phyloP scores from a whole-genome alignment of 2,888 invertebrate genomes.

The Himalopsyche japonica region DNA sequence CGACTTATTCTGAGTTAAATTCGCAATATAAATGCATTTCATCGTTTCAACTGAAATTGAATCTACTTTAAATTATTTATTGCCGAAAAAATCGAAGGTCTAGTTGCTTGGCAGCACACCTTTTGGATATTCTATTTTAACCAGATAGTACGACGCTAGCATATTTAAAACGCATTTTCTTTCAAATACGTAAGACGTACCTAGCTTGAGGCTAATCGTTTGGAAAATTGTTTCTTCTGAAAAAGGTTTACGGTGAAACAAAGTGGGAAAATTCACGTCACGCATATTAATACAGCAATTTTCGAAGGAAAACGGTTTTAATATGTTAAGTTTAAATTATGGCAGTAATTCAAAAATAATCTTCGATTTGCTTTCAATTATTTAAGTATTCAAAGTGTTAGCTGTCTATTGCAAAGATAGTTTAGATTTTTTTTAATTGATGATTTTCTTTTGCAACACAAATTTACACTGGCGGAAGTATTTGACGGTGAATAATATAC shows the following conservation, averaged over 20 bases:
- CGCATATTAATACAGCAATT: conserved; percentile 27
- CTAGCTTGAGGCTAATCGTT: conserved; percentile 22
- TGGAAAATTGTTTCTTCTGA: conserved; percentile 35
- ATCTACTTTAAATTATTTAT: background rate
- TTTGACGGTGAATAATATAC: too few relatives aligned
- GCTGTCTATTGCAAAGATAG: too few relatives aligned
- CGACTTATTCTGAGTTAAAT: background rate
- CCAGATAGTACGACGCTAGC: background rate
- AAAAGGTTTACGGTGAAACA: conserved; percentile 11
- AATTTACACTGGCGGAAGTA: too few relatives aligned
- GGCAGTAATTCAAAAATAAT: background rate
- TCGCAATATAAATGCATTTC: background rate
- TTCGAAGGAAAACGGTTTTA: background rate
- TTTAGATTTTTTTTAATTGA: too few relatives aligned
- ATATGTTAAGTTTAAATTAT: background rate
- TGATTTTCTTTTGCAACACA: too few relatives aligned
- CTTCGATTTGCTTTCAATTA: too few relatives aligned
- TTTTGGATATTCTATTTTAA: background rate
- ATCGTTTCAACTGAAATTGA: background rate
- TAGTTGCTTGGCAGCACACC: background rate
- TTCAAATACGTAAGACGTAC: background rate
- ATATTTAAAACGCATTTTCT: background rate
- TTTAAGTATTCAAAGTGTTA: too few relatives aligned
- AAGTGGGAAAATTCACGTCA: background rate
- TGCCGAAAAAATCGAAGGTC: background rate